Base-by-base conservation (phyloP, 2,113 vertebrate species). In the Osmerus mordax region DNA sequence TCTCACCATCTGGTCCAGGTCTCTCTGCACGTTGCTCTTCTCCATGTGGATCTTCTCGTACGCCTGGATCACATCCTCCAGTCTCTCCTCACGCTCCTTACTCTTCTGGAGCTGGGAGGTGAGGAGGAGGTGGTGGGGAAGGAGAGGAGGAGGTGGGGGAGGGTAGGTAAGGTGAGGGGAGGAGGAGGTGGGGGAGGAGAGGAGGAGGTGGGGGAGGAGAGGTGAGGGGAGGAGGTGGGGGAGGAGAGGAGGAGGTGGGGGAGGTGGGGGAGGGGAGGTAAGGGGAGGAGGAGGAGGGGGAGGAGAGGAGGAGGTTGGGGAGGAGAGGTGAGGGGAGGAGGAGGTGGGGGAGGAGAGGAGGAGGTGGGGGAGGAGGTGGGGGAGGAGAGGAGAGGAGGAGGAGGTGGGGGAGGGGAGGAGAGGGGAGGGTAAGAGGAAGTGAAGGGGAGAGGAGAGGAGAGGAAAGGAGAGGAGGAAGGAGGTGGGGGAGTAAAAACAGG, bases 1-100 rank as follows among this genome's bases (percentile, higher is more conserved):
- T 77, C 92, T 82, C 85, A 97, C 95, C 95, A 96, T 97, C 81
- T 95, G 93, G 23, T 92, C 93, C 36, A 96, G 89, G 76, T 97
- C 94, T 0, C 88, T 94, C 87, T 96, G 94, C 74, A 96, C 90
- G 60, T 94, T 94, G 1, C 85, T 94, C 80, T 95, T 96, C 89
- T 97, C 95, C 79, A 93, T 74, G 0, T 95, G 94, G n/a, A 96
- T 94, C 81, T 96, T 97, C 90, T 96, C 93, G 0, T 96, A 97
- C 1, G 94, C 95, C 86, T 94, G 94, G 83, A 97, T 94, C 88
- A 97, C 94, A 78, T 96, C 94, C 68, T 93, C 93, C 75, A 96
- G 81, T 87, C 94, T 92, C 75, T 95, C 94, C 81, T 96, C 95
- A 3, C 94, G 93, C 80, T 95, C 94, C 69, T 96, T 95, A 81